Percentiles rank a stretch among this genome's conserved stretches.
Evolutionary conservation across 2,797 vertebrate genomes (phyloP).

Genomic region (Ibycter americanus): DNA sequence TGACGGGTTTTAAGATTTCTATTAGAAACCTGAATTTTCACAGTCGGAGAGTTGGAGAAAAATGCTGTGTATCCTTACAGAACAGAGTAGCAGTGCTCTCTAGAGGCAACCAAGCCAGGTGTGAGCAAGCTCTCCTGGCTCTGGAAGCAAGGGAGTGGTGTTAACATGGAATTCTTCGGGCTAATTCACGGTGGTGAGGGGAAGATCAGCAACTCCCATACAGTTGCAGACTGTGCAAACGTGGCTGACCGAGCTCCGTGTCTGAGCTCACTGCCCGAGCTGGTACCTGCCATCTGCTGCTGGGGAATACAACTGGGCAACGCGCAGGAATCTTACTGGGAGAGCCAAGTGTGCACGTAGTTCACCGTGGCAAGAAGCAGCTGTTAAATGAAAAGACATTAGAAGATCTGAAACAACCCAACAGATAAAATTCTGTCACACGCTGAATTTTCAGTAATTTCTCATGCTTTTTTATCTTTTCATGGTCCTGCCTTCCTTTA

Average conservation of each 20-base stretch:
- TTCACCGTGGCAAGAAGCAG: not conserved
- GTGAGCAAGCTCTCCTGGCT: not conserved
- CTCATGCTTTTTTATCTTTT: not conserved
- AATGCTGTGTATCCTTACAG: not conserved
- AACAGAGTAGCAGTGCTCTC: not conserved
- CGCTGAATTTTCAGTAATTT: not conserved
- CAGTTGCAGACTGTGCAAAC: rapidly evolving
- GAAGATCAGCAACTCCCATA: not conserved
- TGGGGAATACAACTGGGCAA: not conserved
- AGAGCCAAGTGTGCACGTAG: not conserved
- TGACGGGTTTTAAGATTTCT: not conserved
- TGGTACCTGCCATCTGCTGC: not conserved
- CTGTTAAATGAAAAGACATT: not conserved
- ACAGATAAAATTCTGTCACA: not conserved
- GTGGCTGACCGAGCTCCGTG: not conserved
- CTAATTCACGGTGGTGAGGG: not conserved
- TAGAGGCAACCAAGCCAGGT: not conserved
- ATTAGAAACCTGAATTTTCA: not conserved
- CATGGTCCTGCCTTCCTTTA: not conserved
- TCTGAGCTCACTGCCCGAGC: not conserved
- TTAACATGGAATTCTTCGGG: not conserved
- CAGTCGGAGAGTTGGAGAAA: not conserved
- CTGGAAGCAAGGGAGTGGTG: not conserved
- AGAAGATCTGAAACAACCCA: not conserved
- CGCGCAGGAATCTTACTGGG: not conserved